A percentile compares a stretch with the other conserved stretches of the same genome.
phyloP scores from a whole-genome alignment of 2,888 invertebrate genomes.

The Drosophila eohydei region DNA sequence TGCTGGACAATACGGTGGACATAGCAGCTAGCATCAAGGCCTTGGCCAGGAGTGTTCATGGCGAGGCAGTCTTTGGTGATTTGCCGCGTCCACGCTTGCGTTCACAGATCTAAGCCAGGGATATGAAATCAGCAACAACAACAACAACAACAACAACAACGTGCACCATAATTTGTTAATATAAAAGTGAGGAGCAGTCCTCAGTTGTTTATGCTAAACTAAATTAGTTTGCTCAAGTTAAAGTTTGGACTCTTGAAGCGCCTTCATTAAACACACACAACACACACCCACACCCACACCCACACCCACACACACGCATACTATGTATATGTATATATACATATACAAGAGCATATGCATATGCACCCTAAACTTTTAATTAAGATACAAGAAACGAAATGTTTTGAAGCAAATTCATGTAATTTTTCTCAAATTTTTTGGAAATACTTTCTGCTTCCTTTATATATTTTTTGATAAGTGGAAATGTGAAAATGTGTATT shows the following conservation, averaged over 20 bases:
- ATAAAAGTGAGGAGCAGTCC: neutral
- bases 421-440: slow-evolving; percentile 49
- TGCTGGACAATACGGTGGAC: slow-evolving; percentile 89
- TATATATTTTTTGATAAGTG: slow-evolving; percentile 47
- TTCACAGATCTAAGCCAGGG: slow-evolving; percentile 89
- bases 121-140: neutral
- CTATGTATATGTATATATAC: slow-evolving; percentile 7
- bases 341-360: slow-evolving; percentile 21
- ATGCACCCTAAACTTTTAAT: slow-evolving; percentile 31
- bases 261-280: slow-evolving; percentile 40
- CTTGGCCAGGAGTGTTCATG: slow-evolving; percentile 95
- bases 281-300: slow-evolving; percentile 9
- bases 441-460: slow-evolving; percentile 30
- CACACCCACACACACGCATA: slow-evolving; percentile 14
- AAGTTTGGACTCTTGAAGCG: slow-evolving; percentile 41
- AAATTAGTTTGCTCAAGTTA: slow-evolving; percentile 77
- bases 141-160: slow-evolving; percentile 60
- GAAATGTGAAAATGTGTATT: slow-evolving; percentile 62
- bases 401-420: slow-evolving; percentile 23
- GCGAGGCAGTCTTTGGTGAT: slow-evolving; percentile 94
- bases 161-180: slow-evolving; percentile 48
- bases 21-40: slow-evolving; percentile 97
- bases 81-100: slow-evolving; percentile 94
- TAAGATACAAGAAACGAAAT: slow-evolving; percentile 36
- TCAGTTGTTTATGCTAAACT: slow-evolving; percentile 64